Evolutionary conservation across 2,113 vertebrate genomes (phyloP).

Genomic region (Edolisoma coerulescens): DNA sequence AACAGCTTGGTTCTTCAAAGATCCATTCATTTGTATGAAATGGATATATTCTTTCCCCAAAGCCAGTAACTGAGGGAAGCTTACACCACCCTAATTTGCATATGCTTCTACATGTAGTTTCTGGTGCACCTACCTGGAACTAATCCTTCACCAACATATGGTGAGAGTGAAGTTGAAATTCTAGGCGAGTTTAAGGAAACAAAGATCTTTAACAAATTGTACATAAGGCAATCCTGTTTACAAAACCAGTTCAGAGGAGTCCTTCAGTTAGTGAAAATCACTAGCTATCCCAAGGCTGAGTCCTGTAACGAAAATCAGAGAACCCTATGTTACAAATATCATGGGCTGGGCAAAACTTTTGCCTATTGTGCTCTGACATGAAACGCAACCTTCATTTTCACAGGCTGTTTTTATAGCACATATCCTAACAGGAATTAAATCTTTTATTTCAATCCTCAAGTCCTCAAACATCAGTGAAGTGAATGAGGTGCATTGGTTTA

Average conservation of each 20-base stretch:
- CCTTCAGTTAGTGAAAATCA: neutral
- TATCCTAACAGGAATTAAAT: neutral
- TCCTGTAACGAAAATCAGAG: neutral
- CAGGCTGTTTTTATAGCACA: neutral
- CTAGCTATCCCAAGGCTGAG: neutral
- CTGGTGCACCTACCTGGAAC: neutral
- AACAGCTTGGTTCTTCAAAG: neutral
- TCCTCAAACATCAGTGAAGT: neutral
- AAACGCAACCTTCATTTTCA: neutral
- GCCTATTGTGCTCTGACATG: neutral
- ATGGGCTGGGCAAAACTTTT: neutral
- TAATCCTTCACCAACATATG: neutral
- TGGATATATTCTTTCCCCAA: neutral
- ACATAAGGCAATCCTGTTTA: neutral
- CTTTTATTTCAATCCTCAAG: neutral
- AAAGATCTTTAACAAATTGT: neutral
- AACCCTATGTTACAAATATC: neutral
- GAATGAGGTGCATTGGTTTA: neutral
- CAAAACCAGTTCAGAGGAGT: neutral
- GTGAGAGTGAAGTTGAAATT: neutral
- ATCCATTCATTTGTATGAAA: neutral
- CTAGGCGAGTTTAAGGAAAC: neutral
- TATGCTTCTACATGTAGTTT: rapidly evolving
- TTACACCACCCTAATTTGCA: neutral
- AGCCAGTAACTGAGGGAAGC: neutral